Conservation (phyloP, 2,888 invertebrate species). For the Alloscopus bannaensis region DNA sequence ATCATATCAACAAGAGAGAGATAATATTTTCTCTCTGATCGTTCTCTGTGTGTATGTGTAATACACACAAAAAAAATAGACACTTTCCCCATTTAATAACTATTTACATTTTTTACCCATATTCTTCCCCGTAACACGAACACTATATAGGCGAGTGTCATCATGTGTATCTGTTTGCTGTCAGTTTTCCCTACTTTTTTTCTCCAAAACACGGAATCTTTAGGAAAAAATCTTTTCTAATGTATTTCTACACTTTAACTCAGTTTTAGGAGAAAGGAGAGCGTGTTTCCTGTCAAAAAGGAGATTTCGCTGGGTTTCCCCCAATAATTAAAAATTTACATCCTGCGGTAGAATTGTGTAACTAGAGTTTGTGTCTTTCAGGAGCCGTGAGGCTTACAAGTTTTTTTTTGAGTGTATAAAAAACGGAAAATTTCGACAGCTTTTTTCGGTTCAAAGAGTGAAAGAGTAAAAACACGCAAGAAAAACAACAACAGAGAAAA, state of each 20-base stretch:
- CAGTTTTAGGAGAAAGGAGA: background rate
- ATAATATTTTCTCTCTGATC: constrained; percentile 64
- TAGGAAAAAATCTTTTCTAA: constrained; percentile 11
- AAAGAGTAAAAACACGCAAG: no score
- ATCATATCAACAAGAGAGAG: constrained; percentile 66
- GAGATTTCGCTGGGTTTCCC: constrained; percentile 52
- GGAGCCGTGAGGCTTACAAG: constrained; percentile 54
- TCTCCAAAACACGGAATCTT: constrained; percentile 6
- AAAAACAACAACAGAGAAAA: no score
- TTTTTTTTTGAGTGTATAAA: background rate
- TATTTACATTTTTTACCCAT: constrained; percentile 59
- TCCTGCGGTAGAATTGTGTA: constrained; percentile 63
- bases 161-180: constrained; percentile 65
- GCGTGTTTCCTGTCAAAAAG: constrained; percentile 60
- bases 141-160: constrained; percentile 9
- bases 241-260: constrained; percentile 4
- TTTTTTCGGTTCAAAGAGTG: no score
- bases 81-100: constrained; percentile 57
- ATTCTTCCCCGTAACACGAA: constrained; percentile 20
- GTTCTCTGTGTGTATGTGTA: constrained; percentile 49
- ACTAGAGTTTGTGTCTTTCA: constrained; percentile 62
- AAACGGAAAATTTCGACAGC: background rate
- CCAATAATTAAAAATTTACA: constrained; percentile 65
- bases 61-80: no score
- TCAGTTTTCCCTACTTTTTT: constrained; percentile 45